Percentiles rank a stretch among this genome's conserved stretches.
Conservation (phyloP, 2,888 invertebrate genomes). For the Gymnosoma rotundatum region DNA sequence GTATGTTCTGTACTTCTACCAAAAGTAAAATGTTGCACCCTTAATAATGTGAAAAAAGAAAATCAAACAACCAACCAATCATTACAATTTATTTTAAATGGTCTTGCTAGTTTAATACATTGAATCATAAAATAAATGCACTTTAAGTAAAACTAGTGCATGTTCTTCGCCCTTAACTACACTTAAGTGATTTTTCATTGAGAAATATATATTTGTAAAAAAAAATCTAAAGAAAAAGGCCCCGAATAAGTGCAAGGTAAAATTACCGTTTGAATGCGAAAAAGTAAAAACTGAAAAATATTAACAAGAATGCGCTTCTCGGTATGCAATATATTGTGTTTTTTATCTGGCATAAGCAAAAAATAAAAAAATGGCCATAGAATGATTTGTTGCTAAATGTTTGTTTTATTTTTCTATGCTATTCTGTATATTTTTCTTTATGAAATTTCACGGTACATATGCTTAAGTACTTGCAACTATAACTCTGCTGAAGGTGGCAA, state of each 20-base stretch:
- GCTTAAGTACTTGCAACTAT: conserved; percentile 17
- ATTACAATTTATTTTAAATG: conserved; percentile 51
- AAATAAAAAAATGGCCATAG: background rate
- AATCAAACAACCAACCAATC: conserved; percentile 4
- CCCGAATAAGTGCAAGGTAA: conserved; percentile 63
- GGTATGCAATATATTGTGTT: no score
- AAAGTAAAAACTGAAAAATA: background rate
- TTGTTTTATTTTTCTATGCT: background rate
- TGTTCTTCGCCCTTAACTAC: conserved; percentile 46
- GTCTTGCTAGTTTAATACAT: conserved; percentile 31
- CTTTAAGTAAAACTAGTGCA: conserved; percentile 32
- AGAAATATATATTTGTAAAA: conserved; percentile 1
- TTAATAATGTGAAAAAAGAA: conserved; percentile 31
- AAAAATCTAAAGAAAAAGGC: conserved; percentile 17
- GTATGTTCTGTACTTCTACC: background rate
- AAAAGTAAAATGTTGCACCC: conserved; percentile 59
- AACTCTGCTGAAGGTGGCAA: background rate
- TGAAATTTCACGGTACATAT: conserved; percentile 51
- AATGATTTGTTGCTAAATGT: conserved; percentile 54
- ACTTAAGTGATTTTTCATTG: conserved; percentile 63
- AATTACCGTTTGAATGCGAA: conserved; percentile 27
- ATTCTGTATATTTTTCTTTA: background rate
- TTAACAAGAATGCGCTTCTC: no score
- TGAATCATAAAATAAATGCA: background rate
- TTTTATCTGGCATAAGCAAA: background rate